Conservation (phyloP, 2,113 vertebrate species). For the Tachycineta bicolor region DNA sequence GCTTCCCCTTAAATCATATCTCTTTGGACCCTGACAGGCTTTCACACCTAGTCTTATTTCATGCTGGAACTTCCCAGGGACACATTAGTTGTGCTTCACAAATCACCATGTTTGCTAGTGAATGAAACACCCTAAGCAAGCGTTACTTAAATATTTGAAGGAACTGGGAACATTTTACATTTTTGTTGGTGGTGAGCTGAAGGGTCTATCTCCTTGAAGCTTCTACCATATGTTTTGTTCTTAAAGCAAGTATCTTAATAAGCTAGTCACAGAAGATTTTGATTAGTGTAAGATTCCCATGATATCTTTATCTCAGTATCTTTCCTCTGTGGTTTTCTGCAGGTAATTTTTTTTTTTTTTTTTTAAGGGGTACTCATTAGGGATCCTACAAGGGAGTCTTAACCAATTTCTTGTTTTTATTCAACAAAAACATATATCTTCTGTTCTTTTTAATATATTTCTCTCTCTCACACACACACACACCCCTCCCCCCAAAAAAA, state of each 20-base stretch:
- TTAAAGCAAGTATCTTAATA: slow-evolving; percentile 69
- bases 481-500: no score
- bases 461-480: neutral
- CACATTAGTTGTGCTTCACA: slow-evolving; percentile 86
- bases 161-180: slow-evolving; percentile 59
- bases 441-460: neutral
- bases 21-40: slow-evolving; percentile 74
- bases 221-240: slow-evolving; percentile 53
- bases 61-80: slow-evolving; percentile 79
- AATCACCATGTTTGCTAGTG: slow-evolving; percentile 77
- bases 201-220: slow-evolving; percentile 46
- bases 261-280: slow-evolving; percentile 65
- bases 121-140: slow-evolving; percentile 73
- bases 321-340: neutral
- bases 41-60: slow-evolving; percentile 82
- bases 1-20: slow-evolving; percentile 76
- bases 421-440: neutral
- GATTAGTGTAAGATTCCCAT: slow-evolving; percentile 45
- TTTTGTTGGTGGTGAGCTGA: slow-evolving; percentile 40
- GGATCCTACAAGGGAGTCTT: neutral
- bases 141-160: slow-evolving; percentile 64
- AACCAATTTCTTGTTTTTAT: neutral
- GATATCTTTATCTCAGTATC: slow-evolving; percentile 73
- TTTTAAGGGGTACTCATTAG: neutral
- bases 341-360: neutral